Conservation (phyloP, 2,888 invertebrate genomes). For the Dolichomitus sp. region DNA sequence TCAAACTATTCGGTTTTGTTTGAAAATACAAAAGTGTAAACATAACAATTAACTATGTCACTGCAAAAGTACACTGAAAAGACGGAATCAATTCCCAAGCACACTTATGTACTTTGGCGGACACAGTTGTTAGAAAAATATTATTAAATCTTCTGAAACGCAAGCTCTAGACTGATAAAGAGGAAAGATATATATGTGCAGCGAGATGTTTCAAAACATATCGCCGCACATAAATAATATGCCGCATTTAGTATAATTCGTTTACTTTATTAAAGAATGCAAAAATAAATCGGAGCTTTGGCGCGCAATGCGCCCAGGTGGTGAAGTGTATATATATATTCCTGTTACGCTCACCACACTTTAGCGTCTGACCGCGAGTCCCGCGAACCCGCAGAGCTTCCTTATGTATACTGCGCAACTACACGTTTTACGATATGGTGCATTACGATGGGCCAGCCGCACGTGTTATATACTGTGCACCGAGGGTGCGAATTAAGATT, state of each 20-base stretch:
- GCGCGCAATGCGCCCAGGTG: neutral
- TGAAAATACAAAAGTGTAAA: too few species aligned
- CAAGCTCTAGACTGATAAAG: neutral
- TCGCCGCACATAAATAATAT: neutral
- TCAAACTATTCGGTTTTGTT: too few species aligned
- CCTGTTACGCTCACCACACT: neutral
- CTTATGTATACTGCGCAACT: conserved; percentile 13
- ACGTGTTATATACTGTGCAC: conserved; percentile 2
- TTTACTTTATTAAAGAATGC: neutral
- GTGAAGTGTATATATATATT: neutral
- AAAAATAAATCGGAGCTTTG: neutral
- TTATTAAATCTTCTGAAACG: neutral
- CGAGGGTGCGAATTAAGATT: conserved; percentile 60
- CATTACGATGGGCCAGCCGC: conserved; percentile 37
- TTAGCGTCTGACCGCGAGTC: conserved; percentile 1
- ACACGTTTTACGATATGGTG: conserved; percentile 59
- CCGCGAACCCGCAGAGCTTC: conserved; percentile 8
- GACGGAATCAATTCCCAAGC: too few species aligned
- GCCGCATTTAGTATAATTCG: neutral
- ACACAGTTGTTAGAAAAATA: too few species aligned
- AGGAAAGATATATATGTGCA: neutral
- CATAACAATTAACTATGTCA: too few species aligned
- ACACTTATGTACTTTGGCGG: too few species aligned
- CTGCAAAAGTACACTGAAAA: too few species aligned
- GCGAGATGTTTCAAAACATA: too few species aligned